Base-by-base conservation (phyloP, 2,888 invertebrate genomes). In the Lithophane ornitopus region DNA sequence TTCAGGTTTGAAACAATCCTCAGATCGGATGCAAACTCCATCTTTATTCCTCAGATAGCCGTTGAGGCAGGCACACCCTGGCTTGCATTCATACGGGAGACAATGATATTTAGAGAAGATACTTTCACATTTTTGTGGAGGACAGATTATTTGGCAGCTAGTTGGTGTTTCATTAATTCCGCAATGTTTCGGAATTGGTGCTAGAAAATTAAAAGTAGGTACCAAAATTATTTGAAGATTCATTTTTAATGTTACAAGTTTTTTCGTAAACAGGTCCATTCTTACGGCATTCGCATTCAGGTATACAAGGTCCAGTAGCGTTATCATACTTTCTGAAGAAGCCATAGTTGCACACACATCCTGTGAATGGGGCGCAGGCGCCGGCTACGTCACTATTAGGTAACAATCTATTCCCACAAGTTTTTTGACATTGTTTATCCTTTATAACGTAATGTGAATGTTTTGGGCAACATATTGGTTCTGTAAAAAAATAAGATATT, bases 91-190 rank as follows among this genome's bases (percentile, higher is more conserved):
- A 0, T 56, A 34, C 0, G 39, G 16, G 0, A 0, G 34, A 26
- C 87, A 85, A 8, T 19, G 0, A 14, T 79, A 81, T 19, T 9
- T 39, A 12, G 72, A 9, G 44, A 8, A 80, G 1, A 87, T 74
- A 56, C 87, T 88, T 0, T 83, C 77, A 44, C 89, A 90, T 44
- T 76, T 78, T 59, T 89, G 85, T 7, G 87, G 87, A 6, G 88
- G 88, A 74, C 88, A 89, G 8, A n/a, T n/a, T 22, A 73, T 78
- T 52, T 70, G 68, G 41, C 87, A 85, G 11, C 84, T 70, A 3
- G 80, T 77, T 22, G 70, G 65, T 46, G 46, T 78, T 84, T 90
- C 90, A 58, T 89, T 83, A 44, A 49, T 16, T 7, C 84, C 87
- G 63, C 90, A 90, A 16, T 67, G 3, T 14, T 71, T 70, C 34